These are phyloP conservation scores for Drosophila rubida DNA, from an alignment of 2,888 invertebrate genomes.

Conservation along the genomic window DNA sequence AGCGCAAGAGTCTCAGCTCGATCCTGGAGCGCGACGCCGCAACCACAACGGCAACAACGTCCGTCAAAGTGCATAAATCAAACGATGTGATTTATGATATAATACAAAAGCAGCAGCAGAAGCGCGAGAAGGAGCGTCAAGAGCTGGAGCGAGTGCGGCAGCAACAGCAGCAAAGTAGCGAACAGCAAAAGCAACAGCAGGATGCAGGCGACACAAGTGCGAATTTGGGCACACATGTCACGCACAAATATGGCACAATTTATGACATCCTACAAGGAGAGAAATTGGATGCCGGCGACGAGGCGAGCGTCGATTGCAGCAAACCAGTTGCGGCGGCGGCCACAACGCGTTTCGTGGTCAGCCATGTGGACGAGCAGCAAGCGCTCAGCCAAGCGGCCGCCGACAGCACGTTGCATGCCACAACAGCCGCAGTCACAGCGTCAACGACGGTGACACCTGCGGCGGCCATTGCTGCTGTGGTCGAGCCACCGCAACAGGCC, in stretches of 20 bases:
- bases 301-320: slow-evolving; percentile 20
- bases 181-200: slow-evolving; percentile 32
- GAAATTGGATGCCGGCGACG: slow-evolving; percentile 63
- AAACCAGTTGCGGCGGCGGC: slow-evolving; percentile 46
- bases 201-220: slow-evolving; percentile 39
- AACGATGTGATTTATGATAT: slow-evolving; percentile 84
- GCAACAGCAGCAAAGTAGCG: slow-evolving; percentile 15
- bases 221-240: slow-evolving; percentile 49
- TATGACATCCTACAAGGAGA: slow-evolving; percentile 84
- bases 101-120: slow-evolving; percentile 79
- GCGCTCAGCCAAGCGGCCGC: slow-evolving; percentile 18
- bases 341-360: slow-evolving; percentile 83
- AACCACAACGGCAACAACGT: slow-evolving; percentile 23
- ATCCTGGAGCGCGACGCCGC: slow-evolving; percentile 79
- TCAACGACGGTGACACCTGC: slow-evolving; percentile 7
- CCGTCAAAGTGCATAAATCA: slow-evolving; percentile 66
- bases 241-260: slow-evolving; percentile 83
- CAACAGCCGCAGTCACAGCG: background rate
- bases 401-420: slow-evolving; percentile 13
- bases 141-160: slow-evolving; percentile 42
- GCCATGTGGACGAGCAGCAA: slow-evolving; percentile 82
- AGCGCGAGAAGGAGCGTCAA: slow-evolving; percentile 30
- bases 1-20: slow-evolving; percentile 83
- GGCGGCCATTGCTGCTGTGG: slow-evolving; percentile 11
- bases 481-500: slow-evolving; percentile 21